Percentiles rank a stretch among this genome's conserved stretches.
Conservation (phyloP, 2,888 invertebrate genomes). For the Gari tellinella region DNA sequence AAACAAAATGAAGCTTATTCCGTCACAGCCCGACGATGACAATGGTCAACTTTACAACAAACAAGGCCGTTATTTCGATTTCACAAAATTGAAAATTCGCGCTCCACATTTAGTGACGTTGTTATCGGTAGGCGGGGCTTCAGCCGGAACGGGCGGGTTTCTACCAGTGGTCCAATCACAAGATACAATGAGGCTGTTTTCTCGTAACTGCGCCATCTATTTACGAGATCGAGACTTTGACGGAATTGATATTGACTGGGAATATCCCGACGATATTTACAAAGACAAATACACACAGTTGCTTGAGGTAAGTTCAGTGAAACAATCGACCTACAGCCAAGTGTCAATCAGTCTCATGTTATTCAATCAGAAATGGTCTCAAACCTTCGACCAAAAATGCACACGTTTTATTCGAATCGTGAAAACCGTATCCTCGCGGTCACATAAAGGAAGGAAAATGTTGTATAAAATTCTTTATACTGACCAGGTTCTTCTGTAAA, state of each 20-base stretch:
- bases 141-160: conserved; percentile 54
- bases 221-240: conserved; percentile 74
- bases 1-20: conserved; percentile 89
- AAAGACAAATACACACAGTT: conserved; percentile 60
- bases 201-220: conserved; percentile 63
- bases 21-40: conserved; percentile 46
- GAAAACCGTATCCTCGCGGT: no score
- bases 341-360: no score
- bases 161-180: conserved; percentile 55
- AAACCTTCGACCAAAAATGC: no score
- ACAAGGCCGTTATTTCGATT: conserved; percentile 62
- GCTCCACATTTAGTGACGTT: conserved; percentile 72
- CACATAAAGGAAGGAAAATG: no score
- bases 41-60: conserved; percentile 48
- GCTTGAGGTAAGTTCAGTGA: conserved; percentile 61
- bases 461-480: no score
- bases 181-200: conserved; percentile 66
- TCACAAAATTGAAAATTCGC: conserved; percentile 71
- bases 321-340: no score
- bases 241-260: conserved; percentile 81
- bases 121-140: conserved; percentile 77
- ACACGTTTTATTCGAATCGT: no score
- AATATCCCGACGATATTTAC: conserved; percentile 72
- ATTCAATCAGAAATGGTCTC: no score
- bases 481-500: no score